Evolutionary conservation across 2,888 invertebrate genomes (phyloP).

Genomic region (Trachelus troglodyta): DNA sequence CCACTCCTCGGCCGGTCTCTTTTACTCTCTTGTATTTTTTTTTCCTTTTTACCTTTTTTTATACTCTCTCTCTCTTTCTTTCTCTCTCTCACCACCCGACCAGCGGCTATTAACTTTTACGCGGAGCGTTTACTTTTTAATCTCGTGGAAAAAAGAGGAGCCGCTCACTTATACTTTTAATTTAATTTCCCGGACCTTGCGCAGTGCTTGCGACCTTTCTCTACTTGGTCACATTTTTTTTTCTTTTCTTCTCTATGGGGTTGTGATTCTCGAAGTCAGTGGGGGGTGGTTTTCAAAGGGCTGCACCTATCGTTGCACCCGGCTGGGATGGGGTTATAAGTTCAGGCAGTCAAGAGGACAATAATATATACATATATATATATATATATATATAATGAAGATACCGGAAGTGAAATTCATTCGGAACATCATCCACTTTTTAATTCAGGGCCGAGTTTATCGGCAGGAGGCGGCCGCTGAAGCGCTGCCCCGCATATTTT

Average conservation of each 20-base stretch:
- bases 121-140: conserved; percentile 25
- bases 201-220: background rate
- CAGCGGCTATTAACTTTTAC: conserved; percentile 25
- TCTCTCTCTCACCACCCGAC: background rate
- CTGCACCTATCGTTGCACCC: background rate
- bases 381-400: background rate
- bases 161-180: conserved; percentile 21
- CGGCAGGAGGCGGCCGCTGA: background rate
- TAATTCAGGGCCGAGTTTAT: background rate
- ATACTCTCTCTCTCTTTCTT: background rate
- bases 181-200: conserved; percentile 16
- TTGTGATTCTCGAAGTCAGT: background rate
- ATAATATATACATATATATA: background rate
- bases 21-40: background rate
- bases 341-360: background rate
- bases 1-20: background rate
- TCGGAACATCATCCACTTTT: background rate
- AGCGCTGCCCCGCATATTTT: background rate
- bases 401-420: background rate
- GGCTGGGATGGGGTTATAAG: background rate
- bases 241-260: background rate
- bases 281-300: background rate
- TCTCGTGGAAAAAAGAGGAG: conserved; percentile 21
- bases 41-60: background rate
- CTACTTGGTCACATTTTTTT: background rate